Base-by-base conservation (phyloP, 2,888 invertebrate genomes). In the Lobophora halterata region DNA sequence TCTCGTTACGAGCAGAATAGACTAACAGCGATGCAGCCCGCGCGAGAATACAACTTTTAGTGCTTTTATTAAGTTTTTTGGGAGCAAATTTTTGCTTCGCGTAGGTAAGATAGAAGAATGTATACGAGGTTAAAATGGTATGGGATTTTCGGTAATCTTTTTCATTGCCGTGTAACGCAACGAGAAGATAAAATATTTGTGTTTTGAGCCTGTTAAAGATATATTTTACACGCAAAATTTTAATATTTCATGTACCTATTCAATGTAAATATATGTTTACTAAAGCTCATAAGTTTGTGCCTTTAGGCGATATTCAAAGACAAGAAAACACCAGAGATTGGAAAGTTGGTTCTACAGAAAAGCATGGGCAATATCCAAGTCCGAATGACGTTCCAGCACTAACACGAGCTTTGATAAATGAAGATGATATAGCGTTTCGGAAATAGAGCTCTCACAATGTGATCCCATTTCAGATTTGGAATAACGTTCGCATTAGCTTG, bases 1-100 rank as follows among this genome's bases (percentile, higher is more conserved):
- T 65, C 61, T 64, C 61, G 61, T 72, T 66, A 61, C 49, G 52
- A 52, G 58, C 41, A 62, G 62, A 65, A 62, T 65, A 66, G 60
- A 65, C 60, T 64, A 65, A n/a, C n/a, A n/a, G n/a, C n/a, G n/a
- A n/a, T n/a, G 66, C 40, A 31, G 27, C 31, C 31, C 32, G 23
- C 12, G 28, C 29, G 25, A 8, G 39, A 39, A 44, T 44, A 31
- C 32, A 44, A 42, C 42, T 47, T 52, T 42, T 46, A 44, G 38
- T 39, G 29, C 27, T 39, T 38, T 34, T 41, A n/a, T n/a, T n/a
- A n/a, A 32, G 33, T 42, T 49, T 51, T 48, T 49, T 32, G 33
- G 46, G 46, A 44, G 36, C 28, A 38, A 33, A 39, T 44, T 41
- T 29, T 16, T 18, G 17, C 36, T 17, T 9, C 19, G n/a, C 21